phyloP scores from a whole-genome alignment of 2,888 invertebrate genomes.

The Sesamia inferens region DNA sequence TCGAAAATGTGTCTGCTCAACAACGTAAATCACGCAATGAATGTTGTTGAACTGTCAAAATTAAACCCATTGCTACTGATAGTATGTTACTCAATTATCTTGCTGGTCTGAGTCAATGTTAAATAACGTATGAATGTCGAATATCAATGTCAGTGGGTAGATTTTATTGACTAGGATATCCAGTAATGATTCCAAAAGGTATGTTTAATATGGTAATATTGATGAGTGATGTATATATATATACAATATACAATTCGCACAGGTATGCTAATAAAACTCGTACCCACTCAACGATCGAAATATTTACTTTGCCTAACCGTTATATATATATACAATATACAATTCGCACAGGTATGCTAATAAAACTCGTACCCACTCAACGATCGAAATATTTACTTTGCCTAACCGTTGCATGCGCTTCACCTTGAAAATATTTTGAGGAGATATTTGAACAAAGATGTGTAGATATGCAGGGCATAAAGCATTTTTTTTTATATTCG shows the following conservation, averaged over 20 bases:
- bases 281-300: slow-evolving; percentile 13
- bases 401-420: background rate
- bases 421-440: slow-evolving; percentile 38
- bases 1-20: no score
- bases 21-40: no score
- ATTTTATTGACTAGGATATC: background rate
- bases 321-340: background rate
- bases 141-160: slow-evolving; percentile 7
- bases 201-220: background rate
- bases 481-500: background rate
- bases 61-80: no score
- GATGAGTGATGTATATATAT: slow-evolving; percentile 1
- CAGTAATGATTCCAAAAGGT: background rate
- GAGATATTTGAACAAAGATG: background rate
- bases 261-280: slow-evolving; percentile 26
- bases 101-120: slow-evolving; percentile 33
- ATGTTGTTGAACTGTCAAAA: no score
- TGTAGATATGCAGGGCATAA: background rate
- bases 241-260: slow-evolving; percentile 2
- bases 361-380: background rate
- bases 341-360: slow-evolving; percentile 29
- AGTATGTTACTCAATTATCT: no score
- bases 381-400: slow-evolving; percentile 45
- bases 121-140: slow-evolving; percentile 20
- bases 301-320: slow-evolving; percentile 41